A percentile compares a stretch with the other conserved stretches of the same genome.
Evolutionary conservation across 2,888 invertebrate genomes (phyloP).

Genomic region (Drosophila tanythrix): DNA sequence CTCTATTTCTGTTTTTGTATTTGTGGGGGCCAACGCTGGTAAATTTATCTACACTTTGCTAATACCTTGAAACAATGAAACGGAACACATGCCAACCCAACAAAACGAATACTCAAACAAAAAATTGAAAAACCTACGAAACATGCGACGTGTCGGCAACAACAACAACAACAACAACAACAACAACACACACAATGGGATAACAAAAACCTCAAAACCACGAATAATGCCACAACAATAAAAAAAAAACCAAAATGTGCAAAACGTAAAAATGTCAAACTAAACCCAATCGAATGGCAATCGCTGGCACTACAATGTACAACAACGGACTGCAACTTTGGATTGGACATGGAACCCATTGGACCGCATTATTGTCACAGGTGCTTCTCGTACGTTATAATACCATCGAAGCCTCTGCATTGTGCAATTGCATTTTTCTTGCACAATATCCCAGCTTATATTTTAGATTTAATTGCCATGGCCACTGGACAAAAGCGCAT

Average conservation of each 20-base stretch:
- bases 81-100: conserved; percentile 45
- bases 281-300: conserved; percentile 74
- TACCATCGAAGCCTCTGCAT: conserved; percentile 84
- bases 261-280: conserved; percentile 59
- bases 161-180: conserved; percentile 15
- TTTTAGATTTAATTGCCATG: conserved; percentile 85
- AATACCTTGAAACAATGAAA: conserved; percentile 76
- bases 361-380: conserved; percentile 83
- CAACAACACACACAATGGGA: conserved; percentile 24
- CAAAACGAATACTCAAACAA: conserved; percentile 24
- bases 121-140: conserved; percentile 29
- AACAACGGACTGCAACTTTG: conserved; percentile 27
- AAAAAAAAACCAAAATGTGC: conserved; percentile 18
- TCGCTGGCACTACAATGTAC: conserved; percentile 29
- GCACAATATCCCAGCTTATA: conserved; percentile 85
- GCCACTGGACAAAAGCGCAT: conserved; percentile 85
- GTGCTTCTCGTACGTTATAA: conserved; percentile 85
- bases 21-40: conserved; percentile 32
- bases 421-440: conserved; percentile 83
- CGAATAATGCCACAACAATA: conserved; percentile 4
- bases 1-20: conserved; percentile 38
- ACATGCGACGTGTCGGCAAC: conserved; percentile 42
- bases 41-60: conserved; percentile 74
- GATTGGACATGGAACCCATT: conserved; percentile 46
- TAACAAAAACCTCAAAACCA: conserved; percentile 44